phyloP scores from a whole-genome alignment of 1,140 invertebrate species.

The Geopemphigus sp. region DNA sequence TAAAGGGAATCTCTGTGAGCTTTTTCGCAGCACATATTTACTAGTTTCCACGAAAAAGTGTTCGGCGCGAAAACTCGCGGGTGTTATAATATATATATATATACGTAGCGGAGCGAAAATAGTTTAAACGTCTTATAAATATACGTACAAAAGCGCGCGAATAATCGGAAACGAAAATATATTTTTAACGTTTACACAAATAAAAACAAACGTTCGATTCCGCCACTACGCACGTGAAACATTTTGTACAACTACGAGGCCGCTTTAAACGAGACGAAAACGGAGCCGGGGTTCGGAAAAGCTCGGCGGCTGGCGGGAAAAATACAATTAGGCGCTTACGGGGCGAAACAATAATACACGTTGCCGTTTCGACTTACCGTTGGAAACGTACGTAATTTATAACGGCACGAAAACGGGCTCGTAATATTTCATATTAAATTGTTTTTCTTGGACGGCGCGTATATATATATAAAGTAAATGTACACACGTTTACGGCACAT shows the following conservation, averaged over 20 bases:
- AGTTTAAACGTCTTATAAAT: neutral
- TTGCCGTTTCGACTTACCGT: neutral
- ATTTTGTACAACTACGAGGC: too few species aligned
- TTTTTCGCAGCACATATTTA: conserved; percentile 33
- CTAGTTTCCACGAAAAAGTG: conserved; percentile 9
- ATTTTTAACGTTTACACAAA: too few species aligned
- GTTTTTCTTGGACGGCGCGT: too few species aligned
- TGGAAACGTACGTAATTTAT: too few species aligned
- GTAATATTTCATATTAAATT: too few species aligned
- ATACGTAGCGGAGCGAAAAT: neutral
- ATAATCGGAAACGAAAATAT: too few species aligned
- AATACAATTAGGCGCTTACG: too few species aligned
- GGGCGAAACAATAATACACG: neutral
- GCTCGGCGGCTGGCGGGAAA: too few species aligned
- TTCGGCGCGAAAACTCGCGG: neutral
- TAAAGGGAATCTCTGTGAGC: conserved; percentile 40
- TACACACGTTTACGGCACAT: neutral
- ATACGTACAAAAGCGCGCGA: neutral
- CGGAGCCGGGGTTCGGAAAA: too few species aligned
- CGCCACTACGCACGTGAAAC: too few species aligned
- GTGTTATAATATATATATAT: neutral
- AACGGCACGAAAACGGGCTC: too few species aligned
- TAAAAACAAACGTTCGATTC: neutral
- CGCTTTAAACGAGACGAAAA: neutral
- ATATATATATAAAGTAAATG: neutral